Evolutionary conservation across 1,140 invertebrate species (phyloP), one percentile per base, ranked within the genome.

Genomic region (Monochamus saltuarius): DNA sequence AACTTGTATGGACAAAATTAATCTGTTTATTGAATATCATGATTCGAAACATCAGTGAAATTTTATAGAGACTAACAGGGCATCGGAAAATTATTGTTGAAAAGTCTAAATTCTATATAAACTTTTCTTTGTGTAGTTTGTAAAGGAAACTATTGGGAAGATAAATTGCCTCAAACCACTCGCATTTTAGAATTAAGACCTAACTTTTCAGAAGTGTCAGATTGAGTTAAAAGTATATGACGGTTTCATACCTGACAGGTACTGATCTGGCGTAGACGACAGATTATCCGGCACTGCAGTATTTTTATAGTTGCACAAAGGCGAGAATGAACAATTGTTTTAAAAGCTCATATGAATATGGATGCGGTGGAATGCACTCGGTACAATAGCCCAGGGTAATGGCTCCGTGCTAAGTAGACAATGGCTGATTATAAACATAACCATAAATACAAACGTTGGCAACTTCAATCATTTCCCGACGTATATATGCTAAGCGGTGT

Each of bases 351-450:
- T 67, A 73, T 75, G 72, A 73, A 73, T 75, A 75, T 75, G 73
- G 67, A 75, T 73, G 72, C 62, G 52, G 47, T 60, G 63, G 65
- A 64, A 71, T 68, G 69, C 66, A 72, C 66, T 67, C 61, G 54
- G 51, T 59, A 73, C 71, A 71, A 71, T 68, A 60, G 70, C 62
- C 34, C 43, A 53, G 67, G 68, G 70, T 72, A 73, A 75, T 75
- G 61, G 69, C 65, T 69, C 65, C 63, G 61, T 66, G 62, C 67
- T 73, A 75, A 73, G 70, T 72, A 75, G 66, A 75, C 73, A 75
- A 75, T 75, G 66, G 61, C 70, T 75, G 72, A 75, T 73, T 75
- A 73, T 73, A 73, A 71, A 73, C 68, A 68, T 67, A 72, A 72
- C 69, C 66, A 68, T 71, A 71, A 71, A 75, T 72, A 73, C 70